Conservation (phyloP, 2,888 invertebrate species). For the Anthophora plumipes region DNA sequence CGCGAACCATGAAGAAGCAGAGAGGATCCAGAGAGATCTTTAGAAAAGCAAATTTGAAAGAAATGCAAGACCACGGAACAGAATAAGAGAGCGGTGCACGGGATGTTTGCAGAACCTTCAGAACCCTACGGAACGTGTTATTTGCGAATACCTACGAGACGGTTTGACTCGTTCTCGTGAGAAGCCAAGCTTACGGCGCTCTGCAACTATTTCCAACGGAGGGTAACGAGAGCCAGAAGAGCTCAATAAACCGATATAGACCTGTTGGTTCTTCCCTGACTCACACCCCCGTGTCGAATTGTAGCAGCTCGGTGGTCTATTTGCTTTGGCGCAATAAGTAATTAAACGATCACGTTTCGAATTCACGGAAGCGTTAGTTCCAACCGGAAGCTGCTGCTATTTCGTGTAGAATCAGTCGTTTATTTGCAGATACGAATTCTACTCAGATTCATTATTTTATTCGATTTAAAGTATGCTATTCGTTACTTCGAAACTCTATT, state of each 20-base stretch:
- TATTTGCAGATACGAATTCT: neutral
- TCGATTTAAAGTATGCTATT: slow-evolving; percentile 9
- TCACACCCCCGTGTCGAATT: slow-evolving; percentile 30
- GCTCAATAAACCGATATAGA: slow-evolving; percentile 63
- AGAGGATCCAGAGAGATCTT: slow-evolving; percentile 5
- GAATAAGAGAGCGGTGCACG: slow-evolving; percentile 68
- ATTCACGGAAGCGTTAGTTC: slow-evolving; percentile 46
- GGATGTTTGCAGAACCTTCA: slow-evolving; percentile 72
- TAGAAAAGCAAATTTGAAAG: slow-evolving; percentile 58
- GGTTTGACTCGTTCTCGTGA: slow-evolving; percentile 69
- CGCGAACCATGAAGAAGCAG: neutral
- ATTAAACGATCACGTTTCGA: slow-evolving; percentile 36
- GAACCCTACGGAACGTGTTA: slow-evolving; percentile 72
- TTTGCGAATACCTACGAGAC: slow-evolving; percentile 73
- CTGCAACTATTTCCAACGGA: slow-evolving; percentile 67
- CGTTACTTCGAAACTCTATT: neutral
- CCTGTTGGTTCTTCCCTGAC: slow-evolving; percentile 15
- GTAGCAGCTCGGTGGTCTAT: slow-evolving; percentile 14
- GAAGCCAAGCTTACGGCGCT: slow-evolving; percentile 64
- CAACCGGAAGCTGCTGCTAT: slow-evolving; percentile 36
- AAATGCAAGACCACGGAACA: slow-evolving; percentile 44
- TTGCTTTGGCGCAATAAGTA: slow-evolving; percentile 37
- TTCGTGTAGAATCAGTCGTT: slow-evolving; percentile 21
- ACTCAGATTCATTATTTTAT: neutral
- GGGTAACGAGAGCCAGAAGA: slow-evolving; percentile 57